phyloP scores from a whole-genome alignment of 2,888 invertebrate species.

The Temnothorax unifasciatus region DNA sequence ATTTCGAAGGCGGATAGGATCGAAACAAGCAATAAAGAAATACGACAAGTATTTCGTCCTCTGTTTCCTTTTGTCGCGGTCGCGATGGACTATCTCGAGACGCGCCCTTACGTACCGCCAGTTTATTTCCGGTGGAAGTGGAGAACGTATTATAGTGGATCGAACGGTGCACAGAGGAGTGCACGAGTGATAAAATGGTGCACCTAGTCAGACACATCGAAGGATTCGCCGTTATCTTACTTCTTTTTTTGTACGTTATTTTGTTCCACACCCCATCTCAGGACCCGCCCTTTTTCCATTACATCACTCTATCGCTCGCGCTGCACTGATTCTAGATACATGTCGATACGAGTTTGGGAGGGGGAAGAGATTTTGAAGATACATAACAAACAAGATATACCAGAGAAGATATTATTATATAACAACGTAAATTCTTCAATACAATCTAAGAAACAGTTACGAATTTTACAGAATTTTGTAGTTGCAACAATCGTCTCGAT shows the following conservation, averaged over 20 bases:
- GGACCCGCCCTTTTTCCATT: conserved; percentile 45
- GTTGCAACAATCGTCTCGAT: not conserved
- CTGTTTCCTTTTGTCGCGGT: conserved; percentile 44
- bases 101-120: conserved; percentile 11
- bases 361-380: conserved; percentile 7
- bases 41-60: conserved; percentile 39
- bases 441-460: not conserved
- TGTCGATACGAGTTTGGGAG: conserved; percentile 21
- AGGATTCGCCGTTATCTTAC: conserved; percentile 30
- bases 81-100: conserved; percentile 43
- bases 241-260: conserved; percentile 19
- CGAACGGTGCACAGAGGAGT: conserved; percentile 20
- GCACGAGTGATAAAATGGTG: conserved; percentile 68
- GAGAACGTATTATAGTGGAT: conserved; percentile 45
- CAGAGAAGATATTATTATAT: not conserved
- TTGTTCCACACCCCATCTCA: conserved; percentile 25
- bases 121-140: conserved; percentile 52
- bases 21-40: conserved; percentile 48
- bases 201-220: conserved; percentile 56
- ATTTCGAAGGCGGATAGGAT: conserved; percentile 35
- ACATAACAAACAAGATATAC: conserved; percentile 19
- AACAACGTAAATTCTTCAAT: not conserved
- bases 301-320: conserved; percentile 6
- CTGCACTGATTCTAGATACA: conserved; percentile 9
- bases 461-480: not conserved